Percentiles rank a stretch among this genome's conserved stretches.
These are phyloP conservation scores for Heterodera filipjevi DNA, from an alignment of 2,888 invertebrate genomes.

Conservation along the genomic window DNA sequence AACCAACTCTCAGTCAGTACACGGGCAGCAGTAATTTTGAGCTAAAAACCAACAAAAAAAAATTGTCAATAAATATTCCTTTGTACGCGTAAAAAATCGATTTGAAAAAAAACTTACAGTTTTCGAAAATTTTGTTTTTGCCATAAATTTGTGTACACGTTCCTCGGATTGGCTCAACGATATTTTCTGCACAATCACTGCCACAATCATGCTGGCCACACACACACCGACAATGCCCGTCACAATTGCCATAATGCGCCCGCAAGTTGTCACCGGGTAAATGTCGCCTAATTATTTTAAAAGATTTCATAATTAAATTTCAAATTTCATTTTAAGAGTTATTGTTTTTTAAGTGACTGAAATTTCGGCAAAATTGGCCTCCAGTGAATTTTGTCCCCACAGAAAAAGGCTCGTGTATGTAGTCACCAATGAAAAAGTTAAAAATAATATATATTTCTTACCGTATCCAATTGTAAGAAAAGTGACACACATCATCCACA, in stretches of 20 bases:
- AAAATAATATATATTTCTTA: too few species aligned
- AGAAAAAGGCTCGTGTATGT: too few species aligned
- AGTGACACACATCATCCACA: slow-evolving; percentile 25
- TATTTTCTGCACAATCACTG: slow-evolving; percentile 23
- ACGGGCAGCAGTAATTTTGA: slow-evolving; percentile 19
- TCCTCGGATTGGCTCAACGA: slow-evolving; percentile 23
- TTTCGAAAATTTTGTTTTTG: slow-evolving; percentile 21
- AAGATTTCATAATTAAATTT: neutral
- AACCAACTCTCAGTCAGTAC: slow-evolving; percentile 19
- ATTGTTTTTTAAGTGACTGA: too few species aligned
- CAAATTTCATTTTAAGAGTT: neutral
- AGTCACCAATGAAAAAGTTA: too few species aligned
- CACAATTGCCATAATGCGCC: slow-evolving; percentile 14
- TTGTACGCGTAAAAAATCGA: neutral
- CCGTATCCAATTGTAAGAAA: slow-evolving; percentile 29
- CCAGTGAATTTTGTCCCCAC: too few species aligned
- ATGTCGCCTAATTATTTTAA: slow-evolving; percentile 8
- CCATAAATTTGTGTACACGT: slow-evolving; percentile 26
- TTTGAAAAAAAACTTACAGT: neutral
- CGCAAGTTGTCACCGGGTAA: slow-evolving; percentile 21
- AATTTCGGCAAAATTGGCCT: too few species aligned
- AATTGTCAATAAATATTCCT: neutral
- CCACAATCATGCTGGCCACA: slow-evolving; percentile 28
- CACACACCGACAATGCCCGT: slow-evolving; percentile 23
- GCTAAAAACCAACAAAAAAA: neutral